Evolutionary conservation across 2,113 vertebrate species (phyloP), one percentile per base, ranked within the genome.

Genomic region (Malurus melanocephalus): DNA sequence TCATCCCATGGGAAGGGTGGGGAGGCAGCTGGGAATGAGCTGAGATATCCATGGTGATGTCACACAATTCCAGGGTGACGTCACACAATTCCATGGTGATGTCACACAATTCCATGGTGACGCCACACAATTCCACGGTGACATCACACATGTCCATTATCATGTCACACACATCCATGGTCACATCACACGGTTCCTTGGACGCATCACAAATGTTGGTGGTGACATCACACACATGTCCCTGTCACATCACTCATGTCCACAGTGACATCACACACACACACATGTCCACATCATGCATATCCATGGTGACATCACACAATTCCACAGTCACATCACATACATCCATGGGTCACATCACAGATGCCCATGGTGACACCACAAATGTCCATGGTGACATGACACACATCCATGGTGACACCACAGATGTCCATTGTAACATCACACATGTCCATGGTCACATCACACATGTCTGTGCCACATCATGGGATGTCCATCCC

Each of bases 401-500:
- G 21, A 23, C 23, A 33, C 9, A 14, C 1, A 3, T 5, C 19
- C 12, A 10, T 21, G 51, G 33, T 18, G 1, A 27, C 59, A 12
- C 17, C 46, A 49, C 6, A 28, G 10, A 33, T 2, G 3, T 8
- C 20, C 71, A 35, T 11, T 13, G 19, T 8, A 38, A 38, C 38
- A 38, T 38, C 23, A 33, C 9, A 14, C 1, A 3, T 5, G 7
- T 42, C 42, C 42, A 17, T 32, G 38, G 40, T 43, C 1, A 43
- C 12, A 11, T 64, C 42, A 30, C 6, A 21, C 19, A 49, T 48
- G 2, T 13, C 57, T 4, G 0, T 1, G 60, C 68, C 32, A 5
- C 10, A 5, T 21, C 8, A 1, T 1, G 2, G 2, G 2, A n/a
- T 5, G 5, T n/a, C 62, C 19, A 1, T 33, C 57, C 57, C 53